Base-by-base conservation (phyloP, 2,888 invertebrate species). In the Xestia c-nigrum region DNA sequence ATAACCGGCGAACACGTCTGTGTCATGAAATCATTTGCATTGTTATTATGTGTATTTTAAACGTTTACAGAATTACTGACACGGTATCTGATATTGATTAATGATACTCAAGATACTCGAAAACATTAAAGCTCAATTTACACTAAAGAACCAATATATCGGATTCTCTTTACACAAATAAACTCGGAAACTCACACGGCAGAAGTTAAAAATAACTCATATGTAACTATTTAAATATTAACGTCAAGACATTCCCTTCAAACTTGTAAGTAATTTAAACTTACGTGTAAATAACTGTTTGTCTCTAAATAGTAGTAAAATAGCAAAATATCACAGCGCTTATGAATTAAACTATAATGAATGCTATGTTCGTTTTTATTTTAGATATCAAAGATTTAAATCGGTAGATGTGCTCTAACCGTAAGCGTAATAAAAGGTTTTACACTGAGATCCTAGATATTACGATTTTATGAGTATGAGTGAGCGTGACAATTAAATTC, bases 241-340 rank as follows among this genome's bases (percentile, higher is more conserved):
- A n/a, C 6, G 6, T 43, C n/a, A 61, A n/a, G 3, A 74, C 64
- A 83, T 78, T 82, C 78, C 78, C 5, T 12, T 59, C 40, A 71
- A 55, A 67, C 67, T 43, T 38, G 12, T 40, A 40, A 31, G 31
- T 64, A 59, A 67, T 67, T 68, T 57, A 50, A 50, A 80, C 52
- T 46, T 5, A 59, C 68, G n/a, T 81, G 76, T 81, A 81, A 65
- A 81, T 76, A 80, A 67, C 50, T 61, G 40, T 70, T 43, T 55
- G 40, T 14, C 24, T 14, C 24, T 57, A 57, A 73, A 68, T 67
- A 64, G 24, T 68, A 57, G 21, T 50, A 16, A 40, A 69, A 68
- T 19, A 63, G 46, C 40, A 59, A 70, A 38, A 57, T 70, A 52
- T 73, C 57, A 63, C 55, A 72, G 14, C 7, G 57, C 77, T 77